Percentiles rank a stretch among this genome's conserved stretches.
phyloP scores from a whole-genome alignment of 2,113 vertebrate species.

The Jacana jacana region DNA sequence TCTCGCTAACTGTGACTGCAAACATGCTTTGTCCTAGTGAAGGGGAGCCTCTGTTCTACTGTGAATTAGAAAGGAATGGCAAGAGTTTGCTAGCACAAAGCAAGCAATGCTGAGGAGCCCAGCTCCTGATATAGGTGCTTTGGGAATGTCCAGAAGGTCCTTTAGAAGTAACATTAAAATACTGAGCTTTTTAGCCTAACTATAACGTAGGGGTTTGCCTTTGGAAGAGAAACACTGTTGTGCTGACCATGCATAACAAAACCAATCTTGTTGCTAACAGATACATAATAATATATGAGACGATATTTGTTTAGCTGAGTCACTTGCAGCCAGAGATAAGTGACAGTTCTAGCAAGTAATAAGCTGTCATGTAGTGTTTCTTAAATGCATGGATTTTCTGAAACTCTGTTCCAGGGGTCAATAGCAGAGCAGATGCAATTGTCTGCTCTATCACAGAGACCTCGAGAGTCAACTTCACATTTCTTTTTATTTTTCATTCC shows the following conservation, averaged over 20 bases:
- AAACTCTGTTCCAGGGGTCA: conserved; percentile 29
- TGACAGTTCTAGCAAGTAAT: conserved; percentile 50
- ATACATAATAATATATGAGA: background rate
- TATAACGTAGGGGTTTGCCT: background rate
- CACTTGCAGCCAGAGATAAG: conserved; percentile 37
- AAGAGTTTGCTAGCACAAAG: background rate
- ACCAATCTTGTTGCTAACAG: background rate
- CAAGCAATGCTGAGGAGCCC: background rate
- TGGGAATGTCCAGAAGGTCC: background rate
- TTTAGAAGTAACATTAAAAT: background rate
- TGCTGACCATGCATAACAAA: conserved; percentile 36
- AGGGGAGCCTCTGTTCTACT: background rate
- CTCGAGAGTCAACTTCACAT: background rate
- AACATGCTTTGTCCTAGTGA: background rate
- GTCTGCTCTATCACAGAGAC: conserved; percentile 1
- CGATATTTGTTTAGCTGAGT: conserved; percentile 25
- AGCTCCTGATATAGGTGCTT: background rate
- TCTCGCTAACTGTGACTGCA: background rate
- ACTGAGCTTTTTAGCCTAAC: background rate
- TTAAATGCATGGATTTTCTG: conserved; percentile 56
- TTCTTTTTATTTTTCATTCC: conserved; percentile 24
- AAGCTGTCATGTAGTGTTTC: conserved; percentile 52
- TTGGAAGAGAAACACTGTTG: background rate
- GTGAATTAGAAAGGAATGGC: background rate
- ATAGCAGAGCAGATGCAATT: conserved; percentile 38